phyloP scores from a whole-genome alignment of 2,797 vertebrate species.

The Cryptoblepharus egeriae region DNA sequence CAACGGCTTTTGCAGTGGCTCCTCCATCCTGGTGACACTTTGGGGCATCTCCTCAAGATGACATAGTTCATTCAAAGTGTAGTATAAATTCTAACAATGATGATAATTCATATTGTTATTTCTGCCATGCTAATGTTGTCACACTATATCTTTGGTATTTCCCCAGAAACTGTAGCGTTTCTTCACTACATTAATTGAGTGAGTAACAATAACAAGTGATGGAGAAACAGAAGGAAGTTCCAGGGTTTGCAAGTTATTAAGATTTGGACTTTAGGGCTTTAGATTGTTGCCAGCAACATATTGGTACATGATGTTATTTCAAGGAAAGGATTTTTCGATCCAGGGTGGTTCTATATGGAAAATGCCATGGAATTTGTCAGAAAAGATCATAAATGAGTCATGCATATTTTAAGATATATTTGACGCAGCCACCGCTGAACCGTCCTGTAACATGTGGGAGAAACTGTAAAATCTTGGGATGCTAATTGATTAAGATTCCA shows the following conservation, averaged over 20 bases:
- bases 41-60: too few species aligned
- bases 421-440: conserved; percentile 28
- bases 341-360: conserved; percentile 31
- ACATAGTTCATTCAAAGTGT: neutral
- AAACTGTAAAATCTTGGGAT: conserved; percentile 23
- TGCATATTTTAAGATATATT: conserved; percentile 14
- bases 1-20: too few species aligned
- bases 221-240: neutral
- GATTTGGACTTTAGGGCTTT: conserved; percentile 1
- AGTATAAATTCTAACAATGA: neutral
- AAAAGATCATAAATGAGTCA: conserved; percentile 30
- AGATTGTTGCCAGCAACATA: conserved; percentile 25
- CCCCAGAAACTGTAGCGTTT: neutral
- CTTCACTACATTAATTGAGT: conserved; percentile 1
- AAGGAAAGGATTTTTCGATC: conserved; percentile 37
- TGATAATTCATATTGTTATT: neutral
- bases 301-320: conserved; percentile 36
- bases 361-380: neutral
- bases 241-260: conserved; percentile 29
- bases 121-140: neutral
- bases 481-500: conserved; percentile 30
- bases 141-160: rapidly evolving
- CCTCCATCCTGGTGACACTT: too few species aligned
- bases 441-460: neutral
- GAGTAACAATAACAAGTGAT: neutral